Evolutionary conservation across 2,888 invertebrate species (phyloP), one percentile per base, ranked within the genome.

Genomic region (Philonicus albiceps): DNA sequence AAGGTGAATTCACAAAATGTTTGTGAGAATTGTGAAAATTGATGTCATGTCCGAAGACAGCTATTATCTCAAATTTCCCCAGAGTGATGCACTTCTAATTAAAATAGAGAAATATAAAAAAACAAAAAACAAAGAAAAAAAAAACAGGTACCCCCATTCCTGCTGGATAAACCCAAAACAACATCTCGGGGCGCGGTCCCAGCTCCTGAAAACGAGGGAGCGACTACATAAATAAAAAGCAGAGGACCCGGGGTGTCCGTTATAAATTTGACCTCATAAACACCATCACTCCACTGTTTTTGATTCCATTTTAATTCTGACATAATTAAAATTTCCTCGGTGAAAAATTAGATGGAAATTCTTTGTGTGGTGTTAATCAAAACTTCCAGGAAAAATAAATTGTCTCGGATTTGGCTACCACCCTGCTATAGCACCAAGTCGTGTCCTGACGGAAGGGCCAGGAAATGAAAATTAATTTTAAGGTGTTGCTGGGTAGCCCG

Each of bases 271-370:
- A 86, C 86, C 86, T 86, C 86, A 86, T 86, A 86, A 86, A 86
- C 30, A 13, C 49, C 73, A 86, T 86, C 22, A 81, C 49, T 80
- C 81, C 73, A 73, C 40, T 16, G 72, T 78, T 72, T 73, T 86
- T 86, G 86, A 86, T 86, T 86, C 80, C 72, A 86, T 86, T 86
- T 86, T 86, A 86, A 86, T 86, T 86, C 73, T 78, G 86, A 86
- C 86, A 86, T 86, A 80, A 86, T 86, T 86, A 86, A 86, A 86
- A 86, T 86, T 86, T 86, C 72, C 31, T 2, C 8, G 30, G 49
- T 87, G 85, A 87, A 87, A 86, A 85, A 87, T 87, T 64, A 80
- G 40, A 86, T 74, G 76, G 86, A 86, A 78, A 78, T 87, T 30
- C 73, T 84, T 73, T 43, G 40, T 43, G 40, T 43, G 40, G 73